phyloP scores from a whole-genome alignment of 2,113 vertebrate genomes.

The Engraulis encrasicolus region DNA sequence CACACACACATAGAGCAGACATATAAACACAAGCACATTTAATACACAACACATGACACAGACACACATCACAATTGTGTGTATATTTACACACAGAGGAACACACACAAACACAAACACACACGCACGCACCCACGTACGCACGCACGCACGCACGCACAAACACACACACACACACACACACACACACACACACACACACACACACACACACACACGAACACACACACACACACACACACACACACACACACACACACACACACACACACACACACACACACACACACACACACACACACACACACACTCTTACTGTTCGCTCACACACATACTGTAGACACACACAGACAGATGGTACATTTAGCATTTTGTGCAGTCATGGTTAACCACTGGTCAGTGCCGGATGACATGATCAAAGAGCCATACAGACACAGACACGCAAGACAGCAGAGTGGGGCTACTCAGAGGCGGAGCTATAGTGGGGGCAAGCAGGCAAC shows the following conservation, averaged over 20 bases:
- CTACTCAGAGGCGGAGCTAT: no score
- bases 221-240: not conserved
- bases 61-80: no score
- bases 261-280: not conserved
- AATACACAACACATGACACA: not conserved
- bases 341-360: not conserved
- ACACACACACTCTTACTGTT: not conserved
- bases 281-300: not conserved
- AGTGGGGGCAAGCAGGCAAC: no score
- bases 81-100: not conserved
- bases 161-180: not conserved
- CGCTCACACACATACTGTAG: no score
- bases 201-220: not conserved
- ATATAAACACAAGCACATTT: not conserved
- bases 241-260: not conserved
- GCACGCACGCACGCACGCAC: no score
- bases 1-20: not conserved
- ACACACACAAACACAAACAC: not conserved
- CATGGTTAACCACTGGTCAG: constrained; percentile 16
- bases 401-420: constrained; percentile 3
- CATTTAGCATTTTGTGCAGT: constrained; percentile 9
- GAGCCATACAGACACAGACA: not conserved
- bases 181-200: not conserved
- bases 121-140: not conserved
- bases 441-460: not conserved